phyloP scores from a whole-genome alignment of 2,888 invertebrate species.

The Gnatocerus cornutus region DNA sequence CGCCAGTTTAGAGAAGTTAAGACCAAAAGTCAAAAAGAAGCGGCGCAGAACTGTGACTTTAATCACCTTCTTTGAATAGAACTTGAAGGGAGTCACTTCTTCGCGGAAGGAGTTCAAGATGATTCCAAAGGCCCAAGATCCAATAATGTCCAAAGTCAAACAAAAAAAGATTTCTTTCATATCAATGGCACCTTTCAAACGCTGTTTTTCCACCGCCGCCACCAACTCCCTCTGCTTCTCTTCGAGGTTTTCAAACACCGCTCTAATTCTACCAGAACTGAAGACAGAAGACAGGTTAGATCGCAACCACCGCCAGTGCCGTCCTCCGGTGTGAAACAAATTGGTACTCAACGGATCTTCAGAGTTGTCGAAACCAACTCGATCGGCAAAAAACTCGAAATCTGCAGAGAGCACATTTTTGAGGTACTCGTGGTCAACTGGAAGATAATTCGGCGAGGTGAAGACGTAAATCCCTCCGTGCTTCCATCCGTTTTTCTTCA shows the following conservation, averaged over 20 bases:
- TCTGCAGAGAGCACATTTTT: slow-evolving; percentile 39
- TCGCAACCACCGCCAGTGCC: slow-evolving; percentile 17
- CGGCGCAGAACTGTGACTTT: neutral
- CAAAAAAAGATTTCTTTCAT: slow-evolving; percentile 48
- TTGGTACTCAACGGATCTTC: neutral
- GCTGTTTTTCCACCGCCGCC: slow-evolving; percentile 68
- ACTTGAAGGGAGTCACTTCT: slow-evolving; percentile 71
- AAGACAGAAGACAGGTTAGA: slow-evolving; percentile 15
- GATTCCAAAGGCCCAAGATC: slow-evolving; percentile 75
- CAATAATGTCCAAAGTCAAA: slow-evolving; percentile 76
- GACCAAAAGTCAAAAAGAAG: neutral
- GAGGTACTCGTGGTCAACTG: slow-evolving; percentile 33
- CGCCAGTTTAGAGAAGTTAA: neutral
- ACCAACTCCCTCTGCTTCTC: slow-evolving; percentile 72
- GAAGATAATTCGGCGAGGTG: slow-evolving; percentile 21
- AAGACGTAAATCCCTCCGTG: slow-evolving; percentile 41
- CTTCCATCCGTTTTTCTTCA: slow-evolving; percentile 26
- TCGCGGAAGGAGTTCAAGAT: slow-evolving; percentile 74
- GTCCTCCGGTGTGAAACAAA: slow-evolving; percentile 11
- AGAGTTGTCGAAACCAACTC: slow-evolving; percentile 1
- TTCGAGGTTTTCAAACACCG: slow-evolving; percentile 11
- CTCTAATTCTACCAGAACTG: slow-evolving; percentile 12
- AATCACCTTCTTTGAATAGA: slow-evolving; percentile 55
- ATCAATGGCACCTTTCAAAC: too few relatives aligned
- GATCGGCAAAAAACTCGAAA: slow-evolving; percentile 41